Evolutionary conservation across 2,888 invertebrate species (phyloP).

Genomic region (Chrysolina americana): DNA sequence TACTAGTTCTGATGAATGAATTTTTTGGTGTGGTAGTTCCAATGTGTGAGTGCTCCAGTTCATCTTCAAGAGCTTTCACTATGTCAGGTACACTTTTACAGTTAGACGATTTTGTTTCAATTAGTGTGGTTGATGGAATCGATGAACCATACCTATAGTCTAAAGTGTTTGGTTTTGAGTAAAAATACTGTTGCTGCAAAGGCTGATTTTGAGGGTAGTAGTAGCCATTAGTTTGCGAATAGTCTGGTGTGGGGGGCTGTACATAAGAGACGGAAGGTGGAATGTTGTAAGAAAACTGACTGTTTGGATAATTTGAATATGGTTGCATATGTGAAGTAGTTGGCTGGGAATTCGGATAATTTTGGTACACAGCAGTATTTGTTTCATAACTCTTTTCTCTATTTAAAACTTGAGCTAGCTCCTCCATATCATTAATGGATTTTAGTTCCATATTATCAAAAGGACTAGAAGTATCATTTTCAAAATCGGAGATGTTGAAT

Average conservation of each 20-base stretch:
- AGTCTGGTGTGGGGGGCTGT: constrained; percentile 43
- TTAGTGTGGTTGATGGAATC: constrained; percentile 15
- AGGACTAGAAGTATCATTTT: constrained; percentile 91
- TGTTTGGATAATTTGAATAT: constrained; percentile 43
- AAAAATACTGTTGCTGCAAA: constrained; percentile 38
- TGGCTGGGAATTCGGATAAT: constrained; percentile 36
- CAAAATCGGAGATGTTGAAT: constrained; percentile 84
- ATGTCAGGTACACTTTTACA: constrained; percentile 78
- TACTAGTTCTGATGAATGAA: constrained; percentile 41
- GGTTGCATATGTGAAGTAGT: constrained; percentile 39
- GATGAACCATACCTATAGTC: constrained; percentile 33
- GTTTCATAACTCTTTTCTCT: constrained; percentile 48
- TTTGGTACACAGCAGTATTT: constrained; percentile 41
- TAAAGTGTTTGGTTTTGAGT: constrained; percentile 34
- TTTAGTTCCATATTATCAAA: constrained; percentile 95
- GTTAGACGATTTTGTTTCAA: constrained; percentile 43
- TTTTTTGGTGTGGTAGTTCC: constrained; percentile 51
- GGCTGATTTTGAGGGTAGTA: constrained; percentile 44
- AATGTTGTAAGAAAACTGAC: constrained; percentile 54
- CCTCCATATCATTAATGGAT: constrained; percentile 93
- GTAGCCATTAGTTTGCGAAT: constrained; percentile 51
- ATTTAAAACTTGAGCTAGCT: constrained; percentile 85
- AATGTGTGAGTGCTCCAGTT: constrained; percentile 69
- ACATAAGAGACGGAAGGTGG: constrained; percentile 49
- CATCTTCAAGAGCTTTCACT: constrained; percentile 81